These are phyloP conservation scores for Dermatemys mawii DNA, from an alignment of 2,113 vertebrate species.

Conservation along the genomic window DNA sequence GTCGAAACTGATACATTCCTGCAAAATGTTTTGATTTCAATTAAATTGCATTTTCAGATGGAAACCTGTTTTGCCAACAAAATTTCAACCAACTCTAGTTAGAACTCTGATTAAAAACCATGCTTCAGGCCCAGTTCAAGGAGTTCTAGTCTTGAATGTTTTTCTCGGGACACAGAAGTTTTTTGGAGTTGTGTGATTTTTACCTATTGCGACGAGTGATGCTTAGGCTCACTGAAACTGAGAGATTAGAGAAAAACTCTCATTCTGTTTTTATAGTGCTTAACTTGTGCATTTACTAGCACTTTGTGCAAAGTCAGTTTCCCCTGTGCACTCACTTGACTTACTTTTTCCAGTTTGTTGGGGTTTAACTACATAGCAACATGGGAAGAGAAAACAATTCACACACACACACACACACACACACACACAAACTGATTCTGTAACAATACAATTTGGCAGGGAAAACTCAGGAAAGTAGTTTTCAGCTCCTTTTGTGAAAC, in stretches of 20 bases:
- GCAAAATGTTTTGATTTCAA: background rate
- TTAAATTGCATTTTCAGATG: rapidly evolving
- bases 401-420: background rate
- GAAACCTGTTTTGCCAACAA: background rate
- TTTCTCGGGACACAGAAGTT: constrained; percentile 23
- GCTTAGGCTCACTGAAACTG: constrained; percentile 27
- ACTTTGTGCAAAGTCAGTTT: constrained; percentile 20
- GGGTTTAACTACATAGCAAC: background rate
- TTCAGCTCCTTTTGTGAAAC: background rate
- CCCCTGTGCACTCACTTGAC: constrained; percentile 8
- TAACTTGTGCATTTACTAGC: constrained; percentile 6
- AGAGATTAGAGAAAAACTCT: constrained; percentile 21
- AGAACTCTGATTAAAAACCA: constrained; percentile 4
- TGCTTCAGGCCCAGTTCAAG: constrained; percentile 27
- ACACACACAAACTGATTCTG: background rate
- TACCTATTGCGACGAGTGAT: constrained; percentile 13
- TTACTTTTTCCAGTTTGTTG: background rate
- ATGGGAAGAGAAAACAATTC: background rate
- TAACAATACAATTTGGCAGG: background rate
- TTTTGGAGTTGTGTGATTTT: constrained; percentile 9
- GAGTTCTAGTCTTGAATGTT: constrained; percentile 14
- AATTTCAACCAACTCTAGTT: background rate
- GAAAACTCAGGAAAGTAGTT: background rate
- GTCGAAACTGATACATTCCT: background rate
- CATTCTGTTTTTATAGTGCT: background rate